Conservation (phyloP, 2,113 vertebrate genomes). For the Chloebia gouldiae region DNA sequence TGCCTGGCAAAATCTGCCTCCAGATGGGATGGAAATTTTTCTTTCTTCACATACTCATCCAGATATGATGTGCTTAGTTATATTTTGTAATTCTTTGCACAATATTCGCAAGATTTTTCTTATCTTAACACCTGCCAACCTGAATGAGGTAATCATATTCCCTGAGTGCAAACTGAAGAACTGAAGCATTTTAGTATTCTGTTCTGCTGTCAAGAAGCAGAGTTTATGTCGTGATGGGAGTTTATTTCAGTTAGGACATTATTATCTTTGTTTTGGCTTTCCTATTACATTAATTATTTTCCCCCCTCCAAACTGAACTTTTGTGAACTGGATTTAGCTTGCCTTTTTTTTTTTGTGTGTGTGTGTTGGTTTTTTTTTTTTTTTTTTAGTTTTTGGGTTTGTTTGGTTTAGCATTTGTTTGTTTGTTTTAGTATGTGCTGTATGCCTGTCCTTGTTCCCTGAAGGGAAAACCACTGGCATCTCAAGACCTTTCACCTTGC, state of each 20-base stretch:
- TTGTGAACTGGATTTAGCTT: neutral
- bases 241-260: neutral
- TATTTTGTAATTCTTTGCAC: neutral
- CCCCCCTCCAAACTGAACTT: fast-evolving
- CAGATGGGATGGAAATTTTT: neutral
- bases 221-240: neutral
- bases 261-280: neutral
- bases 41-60: neutral
- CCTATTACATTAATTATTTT: neutral
- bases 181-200: neutral
- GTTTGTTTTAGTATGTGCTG: neutral
- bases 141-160: neutral
- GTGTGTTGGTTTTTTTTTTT: too few species aligned
- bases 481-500: neutral
- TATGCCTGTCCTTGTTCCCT: neutral
- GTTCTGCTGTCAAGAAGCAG: neutral
- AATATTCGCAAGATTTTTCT: neutral
- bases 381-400: too few species aligned
- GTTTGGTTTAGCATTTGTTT: neutral
- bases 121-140: neutral
- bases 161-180: neutral
- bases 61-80: neutral
- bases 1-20: neutral
- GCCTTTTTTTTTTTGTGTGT: too few species aligned
- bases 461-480: neutral